These are phyloP conservation scores for Drosophila pseudotalamancana DNA, from an alignment of 2,888 invertebrate genomes.

Conservation along the genomic window DNA sequence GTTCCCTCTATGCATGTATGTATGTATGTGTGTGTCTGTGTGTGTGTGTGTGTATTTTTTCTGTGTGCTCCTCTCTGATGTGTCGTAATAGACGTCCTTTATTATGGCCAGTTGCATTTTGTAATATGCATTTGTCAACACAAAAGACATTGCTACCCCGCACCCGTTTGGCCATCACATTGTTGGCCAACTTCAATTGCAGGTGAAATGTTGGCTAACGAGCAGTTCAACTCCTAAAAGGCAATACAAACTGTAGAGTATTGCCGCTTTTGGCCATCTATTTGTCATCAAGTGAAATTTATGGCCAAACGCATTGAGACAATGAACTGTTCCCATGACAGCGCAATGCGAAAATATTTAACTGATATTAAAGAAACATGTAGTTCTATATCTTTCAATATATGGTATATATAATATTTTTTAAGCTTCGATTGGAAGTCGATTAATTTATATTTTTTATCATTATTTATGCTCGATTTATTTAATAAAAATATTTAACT, in stretches of 20 bases:
- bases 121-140: constrained; percentile 76
- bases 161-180: constrained; percentile 12
- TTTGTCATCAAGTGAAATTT: constrained; percentile 47
- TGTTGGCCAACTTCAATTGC: constrained; percentile 32
- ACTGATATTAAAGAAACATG: neutral
- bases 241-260: constrained; percentile 22
- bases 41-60: constrained; percentile 11
- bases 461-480: too few species aligned
- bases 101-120: constrained; percentile 70
- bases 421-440: too few species aligned
- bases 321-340: constrained; percentile 16
- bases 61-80: constrained; percentile 29
- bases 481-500: too few species aligned
- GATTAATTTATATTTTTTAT: too few species aligned
- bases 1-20: constrained; percentile 18
- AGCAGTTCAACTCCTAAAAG: constrained; percentile 40
- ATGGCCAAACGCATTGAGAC: constrained; percentile 32
- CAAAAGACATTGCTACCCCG: constrained; percentile 41
- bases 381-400: too few species aligned
- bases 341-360: neutral
- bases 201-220: constrained; percentile 58
- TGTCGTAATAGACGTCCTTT: constrained; percentile 68
- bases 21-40: constrained; percentile 9
- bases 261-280: constrained; percentile 28
- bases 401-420: neutral